Conservation (phyloP, 2,888 invertebrate species). For the Papilio protenor region DNA sequence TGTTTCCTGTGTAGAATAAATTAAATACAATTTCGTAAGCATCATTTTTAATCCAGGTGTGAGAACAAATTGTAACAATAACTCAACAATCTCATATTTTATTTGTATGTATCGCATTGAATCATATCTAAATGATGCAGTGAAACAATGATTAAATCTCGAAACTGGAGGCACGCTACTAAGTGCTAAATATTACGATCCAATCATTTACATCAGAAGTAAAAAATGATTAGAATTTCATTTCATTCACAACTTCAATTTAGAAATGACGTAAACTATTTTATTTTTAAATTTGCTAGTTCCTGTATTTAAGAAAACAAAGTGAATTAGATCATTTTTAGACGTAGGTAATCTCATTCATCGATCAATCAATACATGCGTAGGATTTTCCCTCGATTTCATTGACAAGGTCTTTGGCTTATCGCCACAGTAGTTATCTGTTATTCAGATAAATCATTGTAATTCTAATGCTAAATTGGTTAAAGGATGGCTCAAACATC, state of each 20-base stretch:
- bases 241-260: background rate
- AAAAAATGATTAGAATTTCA: background rate
- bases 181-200: conserved; percentile 7
- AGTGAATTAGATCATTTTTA: conserved; percentile 10
- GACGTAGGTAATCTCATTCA: background rate
- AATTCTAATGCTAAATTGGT: background rate
- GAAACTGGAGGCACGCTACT: background rate
- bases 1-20: background rate
- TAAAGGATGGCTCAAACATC: no score
- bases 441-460: conserved; percentile 15
- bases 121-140: background rate
- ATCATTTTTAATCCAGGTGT: background rate
- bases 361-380: conserved; percentile 31
- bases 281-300: conserved; percentile 6
- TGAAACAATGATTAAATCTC: background rate
- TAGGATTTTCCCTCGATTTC: conserved; percentile 32
- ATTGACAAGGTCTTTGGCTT: conserved; percentile 34
- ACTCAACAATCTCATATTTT: background rate
- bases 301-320: conserved; percentile 2
- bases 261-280: background rate
- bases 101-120: background rate
- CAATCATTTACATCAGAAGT: background rate
- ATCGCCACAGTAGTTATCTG: conserved; percentile 9
- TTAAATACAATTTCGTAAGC: background rate
- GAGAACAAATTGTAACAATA: background rate